Evolutionary conservation across 2,888 invertebrate species (phyloP), one percentile per base, ranked within the genome.

Genomic region (Altica lythri): DNA sequence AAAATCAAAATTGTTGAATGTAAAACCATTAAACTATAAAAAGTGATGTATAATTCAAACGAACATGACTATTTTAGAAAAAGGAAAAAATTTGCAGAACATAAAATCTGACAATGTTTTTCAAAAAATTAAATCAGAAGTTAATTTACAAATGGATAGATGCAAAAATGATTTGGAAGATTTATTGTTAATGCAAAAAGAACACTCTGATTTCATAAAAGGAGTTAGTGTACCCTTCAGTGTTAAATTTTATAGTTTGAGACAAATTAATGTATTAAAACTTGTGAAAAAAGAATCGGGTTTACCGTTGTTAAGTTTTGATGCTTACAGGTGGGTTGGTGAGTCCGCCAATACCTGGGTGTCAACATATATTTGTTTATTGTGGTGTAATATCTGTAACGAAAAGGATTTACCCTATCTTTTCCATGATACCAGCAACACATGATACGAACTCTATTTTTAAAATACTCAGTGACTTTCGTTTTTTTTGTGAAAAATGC

Each of bases 251-350:
- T 64, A 55, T 37, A 57, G 62, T 32, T 16, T 32, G 2, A 55
- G 59, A 47, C 59, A 64, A 52, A 8, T 63, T 1, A 1, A 19
- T 3, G 40, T 58, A 18, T 19, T 59, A 6, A 35, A 57, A 46
- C n/a, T 35, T 1, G 46, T 52, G 30, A 43, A 16, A 16, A 40
- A 2, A 27, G 22, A 40, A 4, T n/a, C 30, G 9, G 16, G n/a
- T 19, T 38, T 53, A 17, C 57, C 56, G 2, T 16, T 54, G 9
- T 49, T 63, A 18, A 50, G 62, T 48, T 59, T 61, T 44, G 61
- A 63, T 57, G 59, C 61, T 10, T n/a, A 63, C 61, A 10, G 61
- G 63, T 8, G 35, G 42, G 4, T 30, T 63, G 1, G 61, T 59
- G 5, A 43, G 53, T 45, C 48, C 46, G 17, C 61, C 59, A 16